These are phyloP conservation scores for Prietella phreatophila DNA, from an alignment of 2,113 vertebrate genomes.

Conservation along the genomic window DNA sequence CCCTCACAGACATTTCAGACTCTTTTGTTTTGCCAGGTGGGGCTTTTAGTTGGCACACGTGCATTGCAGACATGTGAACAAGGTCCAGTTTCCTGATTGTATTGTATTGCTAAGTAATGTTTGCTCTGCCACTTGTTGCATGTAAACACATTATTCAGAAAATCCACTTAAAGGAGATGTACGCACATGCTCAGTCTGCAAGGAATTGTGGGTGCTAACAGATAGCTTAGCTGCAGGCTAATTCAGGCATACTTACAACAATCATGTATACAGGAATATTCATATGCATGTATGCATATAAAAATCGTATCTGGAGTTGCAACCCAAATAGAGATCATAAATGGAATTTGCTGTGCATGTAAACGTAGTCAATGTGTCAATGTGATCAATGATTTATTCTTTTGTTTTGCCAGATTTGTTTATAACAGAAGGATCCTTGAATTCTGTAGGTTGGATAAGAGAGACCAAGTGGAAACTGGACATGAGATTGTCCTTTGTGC, in stretches of 20 bases:
- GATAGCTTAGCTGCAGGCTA: too few relatives aligned
- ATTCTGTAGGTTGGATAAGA: not conserved
- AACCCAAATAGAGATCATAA: too few relatives aligned
- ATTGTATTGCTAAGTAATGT: not conserved
- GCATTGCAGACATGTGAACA: too few relatives aligned
- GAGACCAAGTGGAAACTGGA: not conserved
- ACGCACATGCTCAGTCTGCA: too few relatives aligned
- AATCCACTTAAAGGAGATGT: too few relatives aligned
- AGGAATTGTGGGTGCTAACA: too few relatives aligned
- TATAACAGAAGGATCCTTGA: not conserved
- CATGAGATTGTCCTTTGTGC: not conserved
- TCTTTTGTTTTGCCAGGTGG: conserved; percentile 30
- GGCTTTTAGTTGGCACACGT: not conserved
- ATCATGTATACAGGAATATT: too few relatives aligned
- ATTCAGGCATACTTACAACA: too few relatives aligned
- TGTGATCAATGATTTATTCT: conserved; percentile 33
- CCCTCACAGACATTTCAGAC: not conserved
- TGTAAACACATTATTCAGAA: too few relatives aligned
- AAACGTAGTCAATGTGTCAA: not conserved
- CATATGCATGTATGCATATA: too few relatives aligned
- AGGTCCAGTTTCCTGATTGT: conserved; percentile 1
- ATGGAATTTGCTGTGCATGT: too few relatives aligned
- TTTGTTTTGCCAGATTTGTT: conserved; percentile 36
- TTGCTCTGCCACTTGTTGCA: not conserved
- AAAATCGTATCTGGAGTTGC: too few relatives aligned